phyloP scores from a whole-genome alignment of 2,888 invertebrate genomes.

The Lordiphosa andalusiaca region DNA sequence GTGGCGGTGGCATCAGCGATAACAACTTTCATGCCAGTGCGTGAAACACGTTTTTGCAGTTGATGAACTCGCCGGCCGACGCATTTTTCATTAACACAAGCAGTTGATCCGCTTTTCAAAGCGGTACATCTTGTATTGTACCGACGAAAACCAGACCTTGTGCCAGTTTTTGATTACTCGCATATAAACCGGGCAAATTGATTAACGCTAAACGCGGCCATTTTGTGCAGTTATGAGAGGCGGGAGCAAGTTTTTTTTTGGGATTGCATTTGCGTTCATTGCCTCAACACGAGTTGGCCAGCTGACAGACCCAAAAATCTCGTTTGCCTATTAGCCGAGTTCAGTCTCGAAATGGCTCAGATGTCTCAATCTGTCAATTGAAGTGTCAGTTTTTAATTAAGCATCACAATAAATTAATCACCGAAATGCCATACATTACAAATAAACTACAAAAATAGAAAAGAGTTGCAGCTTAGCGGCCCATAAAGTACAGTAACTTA shows the following conservation, averaged over 20 bases:
- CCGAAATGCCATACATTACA: slow-evolving; percentile 20
- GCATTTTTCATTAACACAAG: slow-evolving; percentile 66
- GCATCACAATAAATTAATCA: slow-evolving; percentile 56
- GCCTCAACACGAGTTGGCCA: slow-evolving; percentile 6
- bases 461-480: slow-evolving; percentile 11
- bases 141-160: slow-evolving; percentile 68
- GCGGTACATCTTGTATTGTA: slow-evolving; percentile 47
- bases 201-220: slow-evolving; percentile 70
- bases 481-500: slow-evolving; percentile 38
- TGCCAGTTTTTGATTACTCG: slow-evolving; percentile 66
- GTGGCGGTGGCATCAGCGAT: slow-evolving; percentile 34
- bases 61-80: slow-evolving; percentile 68
- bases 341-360: slow-evolving; percentile 75
- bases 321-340: slow-evolving; percentile 78
- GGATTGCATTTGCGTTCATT: slow-evolving; percentile 6
- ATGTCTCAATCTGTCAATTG: slow-evolving; percentile 71
- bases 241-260: not conserved
- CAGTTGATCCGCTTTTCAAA: slow-evolving; percentile 62
- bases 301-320: slow-evolving; percentile 58
- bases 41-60: slow-evolving; percentile 60
- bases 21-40: slow-evolving; percentile 53
- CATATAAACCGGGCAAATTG: slow-evolving; percentile 60
- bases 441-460: slow-evolving; percentile 21
- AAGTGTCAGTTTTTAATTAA: slow-evolving; percentile 60
- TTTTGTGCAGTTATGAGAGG: slow-evolving; percentile 54